Conservation (phyloP, 2,113 vertebrate genomes). For the Strix aluco region DNA sequence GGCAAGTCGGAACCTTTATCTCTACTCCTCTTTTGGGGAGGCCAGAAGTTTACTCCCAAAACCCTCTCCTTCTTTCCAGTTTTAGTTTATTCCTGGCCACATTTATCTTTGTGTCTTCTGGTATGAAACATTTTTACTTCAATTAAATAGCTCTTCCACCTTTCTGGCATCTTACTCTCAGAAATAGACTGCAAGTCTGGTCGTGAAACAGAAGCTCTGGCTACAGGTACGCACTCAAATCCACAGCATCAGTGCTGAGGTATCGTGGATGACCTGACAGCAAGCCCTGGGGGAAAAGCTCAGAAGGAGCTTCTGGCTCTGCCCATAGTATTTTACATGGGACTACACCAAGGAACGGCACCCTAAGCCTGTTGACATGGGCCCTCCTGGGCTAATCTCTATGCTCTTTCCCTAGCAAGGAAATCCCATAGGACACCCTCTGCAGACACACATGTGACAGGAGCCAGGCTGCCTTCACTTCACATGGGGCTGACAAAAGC, state of each 20-base stretch:
- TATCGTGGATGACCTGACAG: neutral
- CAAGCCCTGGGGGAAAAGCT: neutral
- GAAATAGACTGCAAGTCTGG: neutral
- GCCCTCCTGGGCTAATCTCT: neutral
- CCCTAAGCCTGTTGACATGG: fast-evolving
- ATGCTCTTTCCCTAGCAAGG: neutral
- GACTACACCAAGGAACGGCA: neutral
- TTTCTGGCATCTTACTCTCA: neutral
- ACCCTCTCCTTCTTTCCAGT: neutral
- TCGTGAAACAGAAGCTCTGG: neutral
- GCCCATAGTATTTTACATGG: neutral
- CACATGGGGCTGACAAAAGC: neutral
- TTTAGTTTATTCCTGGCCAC: neutral
- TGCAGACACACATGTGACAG: neutral
- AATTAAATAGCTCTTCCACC: neutral
- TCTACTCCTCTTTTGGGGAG: neutral
- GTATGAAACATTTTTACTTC: constrained; percentile 13
- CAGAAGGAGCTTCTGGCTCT: neutral
- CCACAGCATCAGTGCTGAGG: neutral
- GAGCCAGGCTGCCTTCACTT: neutral
- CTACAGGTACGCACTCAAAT: neutral
- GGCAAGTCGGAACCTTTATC: neutral
- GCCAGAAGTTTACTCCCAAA: neutral
- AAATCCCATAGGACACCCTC: neutral
- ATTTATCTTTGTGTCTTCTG: constrained; percentile 19